Conservation (phyloP, 1,140 invertebrate species). For the Papilio polyxenes region DNA sequence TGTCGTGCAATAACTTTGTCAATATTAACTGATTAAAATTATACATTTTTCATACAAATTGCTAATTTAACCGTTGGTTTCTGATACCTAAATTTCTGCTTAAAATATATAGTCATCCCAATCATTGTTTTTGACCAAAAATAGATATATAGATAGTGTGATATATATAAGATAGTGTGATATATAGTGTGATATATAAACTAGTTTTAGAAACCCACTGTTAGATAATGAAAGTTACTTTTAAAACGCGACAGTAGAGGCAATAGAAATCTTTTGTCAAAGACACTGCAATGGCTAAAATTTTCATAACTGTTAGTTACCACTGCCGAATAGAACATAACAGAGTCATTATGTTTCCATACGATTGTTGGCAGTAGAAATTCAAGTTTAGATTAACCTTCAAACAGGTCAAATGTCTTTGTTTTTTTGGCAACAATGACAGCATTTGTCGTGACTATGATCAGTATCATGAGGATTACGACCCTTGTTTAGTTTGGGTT, state of each 20-base stretch:
- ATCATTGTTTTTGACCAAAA: no score
- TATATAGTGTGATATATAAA: no score
- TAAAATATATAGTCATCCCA: no score
- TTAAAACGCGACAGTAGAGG: not conserved
- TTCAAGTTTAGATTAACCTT: not conserved
- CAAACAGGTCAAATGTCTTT: conserved; percentile 3
- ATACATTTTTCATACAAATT: not conserved
- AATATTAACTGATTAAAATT: not conserved
- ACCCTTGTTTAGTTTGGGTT: not conserved
- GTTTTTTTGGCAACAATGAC: conserved; percentile 27
- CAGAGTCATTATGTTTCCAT: not conserved
- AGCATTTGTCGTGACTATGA: conserved; percentile 23
- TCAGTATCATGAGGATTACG: not conserved
- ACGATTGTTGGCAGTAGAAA: not conserved
- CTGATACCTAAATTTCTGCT: no score
- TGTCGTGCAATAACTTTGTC: not conserved
- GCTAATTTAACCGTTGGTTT: no score
- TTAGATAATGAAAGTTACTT: no score
- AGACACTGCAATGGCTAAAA: not conserved
- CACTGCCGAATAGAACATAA: not conserved
- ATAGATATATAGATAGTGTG: no score
- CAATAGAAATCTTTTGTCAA: not conserved
- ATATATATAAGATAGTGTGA: no score
- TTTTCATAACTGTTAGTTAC: not conserved
- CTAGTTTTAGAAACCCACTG: no score